Conservation (phyloP, 2,113 vertebrate species). For the Shinisaurus crocodilurus region DNA sequence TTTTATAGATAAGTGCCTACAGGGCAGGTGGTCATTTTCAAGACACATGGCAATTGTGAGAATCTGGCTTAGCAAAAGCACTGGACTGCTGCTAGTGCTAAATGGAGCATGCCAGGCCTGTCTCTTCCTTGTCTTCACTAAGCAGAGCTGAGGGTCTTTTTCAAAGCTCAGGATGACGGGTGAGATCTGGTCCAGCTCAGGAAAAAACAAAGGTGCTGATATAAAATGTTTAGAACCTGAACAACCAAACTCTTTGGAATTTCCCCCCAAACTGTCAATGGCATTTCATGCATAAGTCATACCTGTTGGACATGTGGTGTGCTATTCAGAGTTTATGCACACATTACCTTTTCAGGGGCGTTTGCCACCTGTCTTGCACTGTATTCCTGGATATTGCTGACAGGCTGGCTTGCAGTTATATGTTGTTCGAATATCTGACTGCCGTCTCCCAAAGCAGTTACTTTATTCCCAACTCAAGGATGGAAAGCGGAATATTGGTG, state of each 20-base stretch:
- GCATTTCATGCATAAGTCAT: not conserved
- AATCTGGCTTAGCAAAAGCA: not conserved
- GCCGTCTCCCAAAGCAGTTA: too few relatives aligned
- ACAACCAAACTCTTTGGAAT: not conserved
- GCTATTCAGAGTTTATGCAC: not conserved
- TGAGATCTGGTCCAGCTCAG: not conserved
- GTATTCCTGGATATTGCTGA: not conserved
- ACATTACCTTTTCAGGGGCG: not conserved
- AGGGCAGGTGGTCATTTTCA: not conserved
- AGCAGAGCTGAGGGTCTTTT: not conserved
- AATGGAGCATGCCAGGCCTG: not conserved
- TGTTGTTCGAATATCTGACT: too few relatives aligned
- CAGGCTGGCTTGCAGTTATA: not conserved
- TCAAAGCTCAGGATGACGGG: not conserved
- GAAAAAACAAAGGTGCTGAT: not conserved
- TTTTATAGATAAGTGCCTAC: not conserved
- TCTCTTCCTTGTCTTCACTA: not conserved
- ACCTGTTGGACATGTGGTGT: not conserved
- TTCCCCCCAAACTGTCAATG: not conserved
- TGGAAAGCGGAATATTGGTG: too few relatives aligned
- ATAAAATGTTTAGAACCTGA: not conserved
- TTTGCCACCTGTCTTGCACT: not conserved
- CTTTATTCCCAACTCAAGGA: too few relatives aligned
- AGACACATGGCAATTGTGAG: not conserved
- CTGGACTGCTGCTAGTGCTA: not conserved